These are phyloP conservation scores for Leptinotarsa lineolata DNA, from an alignment of 1,140 invertebrate genomes.

Conservation along the genomic window DNA sequence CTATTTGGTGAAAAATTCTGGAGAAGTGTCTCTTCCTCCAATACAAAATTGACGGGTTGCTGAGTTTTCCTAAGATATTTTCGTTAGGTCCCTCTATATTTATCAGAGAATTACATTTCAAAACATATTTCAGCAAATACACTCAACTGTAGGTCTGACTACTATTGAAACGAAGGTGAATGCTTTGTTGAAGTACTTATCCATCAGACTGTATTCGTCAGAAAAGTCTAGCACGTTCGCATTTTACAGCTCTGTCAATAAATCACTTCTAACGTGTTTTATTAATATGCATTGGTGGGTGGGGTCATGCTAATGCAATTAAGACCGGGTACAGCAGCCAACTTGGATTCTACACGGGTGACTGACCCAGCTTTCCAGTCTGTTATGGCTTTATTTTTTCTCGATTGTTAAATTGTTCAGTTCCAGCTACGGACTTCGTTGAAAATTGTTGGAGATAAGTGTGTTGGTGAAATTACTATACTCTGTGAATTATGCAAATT, in stretches of 20 bases:
- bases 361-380: constrained; percentile 35
- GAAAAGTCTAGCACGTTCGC: constrained; percentile 31
- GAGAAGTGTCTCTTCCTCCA: too few species aligned
- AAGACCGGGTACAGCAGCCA: constrained; percentile 36
- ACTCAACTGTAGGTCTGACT: background rate
- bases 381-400: constrained; percentile 9
- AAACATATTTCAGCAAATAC: background rate
- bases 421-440: too few species aligned
- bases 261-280: constrained; percentile 48
- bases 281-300: constrained; percentile 53
- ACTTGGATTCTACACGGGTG: constrained; percentile 26
- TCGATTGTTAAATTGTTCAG: background rate
- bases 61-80: too few species aligned
- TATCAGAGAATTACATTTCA: too few species aligned
- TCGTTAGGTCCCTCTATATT: too few species aligned
- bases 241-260: constrained; percentile 45
- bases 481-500: too few species aligned
- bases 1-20: too few species aligned
- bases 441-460: too few species aligned
- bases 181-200: background rate
- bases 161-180: background rate
- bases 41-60: too few species aligned
- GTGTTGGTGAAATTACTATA: too few species aligned
- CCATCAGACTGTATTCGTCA: background rate
- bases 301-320: constrained; percentile 52